Conservation (phyloP, 2,113 vertebrate genomes). For the Salvelinus alpinus region DNA sequence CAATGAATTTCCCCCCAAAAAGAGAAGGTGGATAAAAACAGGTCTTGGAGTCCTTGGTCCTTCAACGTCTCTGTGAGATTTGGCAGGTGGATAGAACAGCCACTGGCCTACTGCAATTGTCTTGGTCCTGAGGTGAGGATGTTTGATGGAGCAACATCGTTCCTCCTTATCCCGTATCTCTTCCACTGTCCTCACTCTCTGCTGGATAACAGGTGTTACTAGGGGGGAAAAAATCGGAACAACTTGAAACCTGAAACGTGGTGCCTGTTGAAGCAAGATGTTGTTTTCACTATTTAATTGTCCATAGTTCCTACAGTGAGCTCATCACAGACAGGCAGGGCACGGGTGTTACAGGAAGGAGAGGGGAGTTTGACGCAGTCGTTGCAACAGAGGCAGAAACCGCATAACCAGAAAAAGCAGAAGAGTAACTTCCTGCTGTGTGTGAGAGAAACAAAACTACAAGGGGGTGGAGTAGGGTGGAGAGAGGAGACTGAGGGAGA, state of each 20-base stretch:
- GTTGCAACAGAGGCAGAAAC: conserved; percentile 57
- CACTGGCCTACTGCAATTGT: conserved; percentile 23
- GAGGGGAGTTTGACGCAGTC: conserved; percentile 45
- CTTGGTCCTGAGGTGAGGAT: conserved; percentile 34
- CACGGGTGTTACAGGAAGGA: conserved; percentile 58
- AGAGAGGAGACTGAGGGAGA: conserved; percentile 19
- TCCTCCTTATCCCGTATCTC: conserved; percentile 41
- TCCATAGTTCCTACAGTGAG: neutral
- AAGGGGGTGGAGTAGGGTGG: conserved; percentile 31
- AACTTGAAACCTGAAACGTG: neutral
- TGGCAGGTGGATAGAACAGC: conserved; percentile 4
- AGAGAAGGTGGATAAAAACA: conserved; percentile 4
- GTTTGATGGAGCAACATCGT: conserved; percentile 18
- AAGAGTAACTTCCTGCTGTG: conserved; percentile 74
- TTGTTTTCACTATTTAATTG: conserved; percentile 4
- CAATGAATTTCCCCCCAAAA: neutral
- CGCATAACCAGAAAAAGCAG: conserved; percentile 68
- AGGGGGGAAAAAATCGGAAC: neutral
- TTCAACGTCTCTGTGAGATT: conserved; percentile 10
- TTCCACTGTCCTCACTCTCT: neutral
- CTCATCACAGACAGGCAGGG: neutral
- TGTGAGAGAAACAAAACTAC: conserved; percentile 39
- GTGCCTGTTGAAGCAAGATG: conserved; percentile 4
- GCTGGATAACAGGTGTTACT: conserved; percentile 4
- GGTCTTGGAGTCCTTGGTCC: conserved; percentile 2